These are phyloP conservation scores for Penaeus indicus DNA, from an alignment of 1,140 invertebrate species.

Conservation along the genomic window DNA sequence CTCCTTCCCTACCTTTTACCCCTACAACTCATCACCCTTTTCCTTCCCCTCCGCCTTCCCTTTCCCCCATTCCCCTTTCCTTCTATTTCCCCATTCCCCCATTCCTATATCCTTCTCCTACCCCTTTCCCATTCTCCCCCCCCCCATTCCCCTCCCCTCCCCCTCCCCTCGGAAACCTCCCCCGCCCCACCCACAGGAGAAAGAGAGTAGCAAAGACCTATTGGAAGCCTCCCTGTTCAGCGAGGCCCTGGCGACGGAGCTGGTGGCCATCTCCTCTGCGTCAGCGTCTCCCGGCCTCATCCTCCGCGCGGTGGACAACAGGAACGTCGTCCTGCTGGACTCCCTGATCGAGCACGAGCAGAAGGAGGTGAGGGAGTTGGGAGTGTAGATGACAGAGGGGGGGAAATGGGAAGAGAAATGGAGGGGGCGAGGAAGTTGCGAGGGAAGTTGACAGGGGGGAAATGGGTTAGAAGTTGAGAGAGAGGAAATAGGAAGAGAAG, in stretches of 20 bases:
- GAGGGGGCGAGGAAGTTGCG: no score
- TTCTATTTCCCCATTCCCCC: no score
- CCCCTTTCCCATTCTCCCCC: background rate
- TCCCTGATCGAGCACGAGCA: slow-evolving; percentile 99
- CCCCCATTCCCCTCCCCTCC: background rate
- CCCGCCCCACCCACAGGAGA: slow-evolving; percentile 78
- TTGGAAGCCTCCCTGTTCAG: slow-evolving; percentile 95
- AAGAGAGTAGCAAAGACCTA: slow-evolving; percentile 96
- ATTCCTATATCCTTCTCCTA: no score
- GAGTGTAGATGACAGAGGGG: background rate
- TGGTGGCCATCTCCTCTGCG: slow-evolving; percentile 92
- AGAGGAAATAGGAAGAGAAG: no score
- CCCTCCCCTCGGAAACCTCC: background rate
- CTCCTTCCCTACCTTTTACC: no score
- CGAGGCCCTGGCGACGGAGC: slow-evolving; percentile 96
- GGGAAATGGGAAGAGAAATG: no score
- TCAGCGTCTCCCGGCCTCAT: slow-evolving; percentile 86
- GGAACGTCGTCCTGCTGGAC: slow-evolving; percentile 95
- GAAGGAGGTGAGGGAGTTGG: slow-evolving; percentile 86
- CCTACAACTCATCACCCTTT: no score
- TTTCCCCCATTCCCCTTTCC: no score
- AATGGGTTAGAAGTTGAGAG: no score
- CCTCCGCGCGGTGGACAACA: slow-evolving; percentile 89
- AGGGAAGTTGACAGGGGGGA: no score
- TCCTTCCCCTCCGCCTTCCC: no score